These are phyloP conservation scores for Pachypsylla venusta DNA, from an alignment of 1,140 invertebrate species.

Conservation along the genomic window DNA sequence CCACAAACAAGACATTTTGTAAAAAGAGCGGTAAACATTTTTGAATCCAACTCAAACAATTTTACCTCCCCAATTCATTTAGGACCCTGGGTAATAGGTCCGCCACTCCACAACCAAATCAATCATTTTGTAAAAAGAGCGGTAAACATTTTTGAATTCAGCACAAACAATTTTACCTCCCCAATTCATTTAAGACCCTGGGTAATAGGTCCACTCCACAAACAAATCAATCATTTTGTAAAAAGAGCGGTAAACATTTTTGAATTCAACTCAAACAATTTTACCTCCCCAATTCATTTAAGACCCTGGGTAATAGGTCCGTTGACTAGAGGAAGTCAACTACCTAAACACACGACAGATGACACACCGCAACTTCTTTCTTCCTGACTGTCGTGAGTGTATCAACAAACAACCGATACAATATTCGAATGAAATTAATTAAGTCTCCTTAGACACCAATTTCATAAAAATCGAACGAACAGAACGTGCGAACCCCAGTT, in stretches of 20 bases:
- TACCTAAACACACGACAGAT: no score
- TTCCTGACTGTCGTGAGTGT: slow-evolving; percentile 8
- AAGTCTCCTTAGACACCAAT: no score
- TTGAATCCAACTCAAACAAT: not conserved
- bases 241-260: slow-evolving; percentile 7
- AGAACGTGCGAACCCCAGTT: no score
- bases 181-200: slow-evolving; percentile 95
- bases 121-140: slow-evolving; percentile 5
- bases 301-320: slow-evolving; percentile 97
- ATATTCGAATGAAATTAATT: no score
- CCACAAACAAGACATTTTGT: no score
- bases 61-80: slow-evolving; percentile 79
- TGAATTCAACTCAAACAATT: not conserved
- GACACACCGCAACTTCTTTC: not conserved
- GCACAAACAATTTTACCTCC: slow-evolving; percentile 43
- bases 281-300: slow-evolving; percentile 83
- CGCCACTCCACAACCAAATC: no score
- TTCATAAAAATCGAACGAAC: no score
- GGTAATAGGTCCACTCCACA: slow-evolving; percentile 92
- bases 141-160: not conserved
- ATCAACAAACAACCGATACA: no score
- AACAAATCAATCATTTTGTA: no score
- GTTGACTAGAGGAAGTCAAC: no score
- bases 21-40: slow-evolving; percentile 8
- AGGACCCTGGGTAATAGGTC: slow-evolving; percentile 97